These are phyloP conservation scores for Cygnus buccinator DNA, from an alignment of 2,113 vertebrate species.

Conservation along the genomic window DNA sequence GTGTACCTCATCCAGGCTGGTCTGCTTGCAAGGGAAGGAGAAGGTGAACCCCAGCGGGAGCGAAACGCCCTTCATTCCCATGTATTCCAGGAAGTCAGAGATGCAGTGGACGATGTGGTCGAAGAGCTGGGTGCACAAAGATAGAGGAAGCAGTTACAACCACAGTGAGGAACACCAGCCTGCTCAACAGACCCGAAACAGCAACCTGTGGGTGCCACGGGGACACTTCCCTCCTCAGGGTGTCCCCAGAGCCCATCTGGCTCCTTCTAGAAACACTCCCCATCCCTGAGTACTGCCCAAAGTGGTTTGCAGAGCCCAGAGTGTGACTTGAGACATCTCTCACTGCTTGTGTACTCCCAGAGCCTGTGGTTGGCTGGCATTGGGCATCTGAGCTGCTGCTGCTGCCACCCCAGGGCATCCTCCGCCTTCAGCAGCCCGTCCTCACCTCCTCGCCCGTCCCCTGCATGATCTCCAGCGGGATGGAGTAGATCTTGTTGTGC, in stretches of 20 bases:
- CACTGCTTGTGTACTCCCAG: background rate
- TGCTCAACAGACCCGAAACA: too few relatives aligned
- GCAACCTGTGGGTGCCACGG: fast-evolving
- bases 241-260: background rate
- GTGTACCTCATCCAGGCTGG: slow-evolving; percentile 88
- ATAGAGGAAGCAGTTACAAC: background rate
- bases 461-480: slow-evolving; percentile 91
- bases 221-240: background rate
- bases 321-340: background rate
- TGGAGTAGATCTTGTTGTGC: slow-evolving; percentile 97
- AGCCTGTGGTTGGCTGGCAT: fast-evolving
- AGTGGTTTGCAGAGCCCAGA: background rate
- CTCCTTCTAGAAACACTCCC: background rate
- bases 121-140: slow-evolving; percentile 84
- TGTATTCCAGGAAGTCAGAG: slow-evolving; percentile 92
- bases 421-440: fast-evolving
- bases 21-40: slow-evolving; percentile 96
- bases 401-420: background rate
- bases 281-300: background rate
- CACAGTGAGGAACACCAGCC: background rate
- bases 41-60: slow-evolving; percentile 96
- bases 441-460: slow-evolving; percentile 94
- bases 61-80: slow-evolving; percentile 91
- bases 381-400: background rate
- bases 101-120: slow-evolving; percentile 94